Percentiles rank a stretch among this genome's conserved stretches.
Evolutionary conservation across 2,888 invertebrate genomes (phyloP).

Genomic region (Mimumesa dahlbomi): DNA sequence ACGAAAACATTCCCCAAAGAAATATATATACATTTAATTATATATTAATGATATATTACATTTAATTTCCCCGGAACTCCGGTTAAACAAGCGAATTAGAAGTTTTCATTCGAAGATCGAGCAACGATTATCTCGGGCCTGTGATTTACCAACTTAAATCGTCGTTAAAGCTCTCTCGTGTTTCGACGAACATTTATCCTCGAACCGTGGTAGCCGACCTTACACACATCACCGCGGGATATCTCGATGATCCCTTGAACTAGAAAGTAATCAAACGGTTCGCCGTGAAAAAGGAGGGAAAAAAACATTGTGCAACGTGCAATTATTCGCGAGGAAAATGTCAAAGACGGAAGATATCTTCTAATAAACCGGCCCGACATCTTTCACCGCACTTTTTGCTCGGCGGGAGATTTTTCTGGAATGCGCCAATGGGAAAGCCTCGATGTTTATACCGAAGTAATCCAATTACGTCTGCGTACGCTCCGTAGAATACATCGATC

Average conservation of each 20-base stretch:
- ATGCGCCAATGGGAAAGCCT: background rate
- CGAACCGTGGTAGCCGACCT: background rate
- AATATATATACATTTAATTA: no score
- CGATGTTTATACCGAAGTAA: background rate
- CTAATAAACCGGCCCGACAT: slow-evolving; percentile 24
- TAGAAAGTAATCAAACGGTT: slow-evolving; percentile 47
- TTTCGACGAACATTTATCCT: no score
- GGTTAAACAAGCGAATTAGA: no score
- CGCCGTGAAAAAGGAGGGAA: slow-evolving; percentile 16
- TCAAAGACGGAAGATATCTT: slow-evolving; percentile 26
- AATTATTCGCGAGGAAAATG: slow-evolving; percentile 26
- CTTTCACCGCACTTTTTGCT: slow-evolving; percentile 25
- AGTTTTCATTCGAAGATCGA: no score
- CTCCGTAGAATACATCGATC: no score
- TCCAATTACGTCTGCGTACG: background rate
- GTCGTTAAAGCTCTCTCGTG: no score
- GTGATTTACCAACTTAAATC: no score
- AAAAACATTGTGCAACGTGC: background rate
- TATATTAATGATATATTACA: no score
- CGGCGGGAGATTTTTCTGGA: background rate
- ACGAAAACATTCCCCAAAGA: no score
- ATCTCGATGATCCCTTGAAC: slow-evolving; percentile 46
- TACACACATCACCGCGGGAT: background rate
- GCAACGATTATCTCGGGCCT: no score
- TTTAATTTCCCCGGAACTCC: no score